These are phyloP conservation scores for Teleiodes luculella DNA, from an alignment of 2,888 invertebrate genomes.

Conservation along the genomic window DNA sequence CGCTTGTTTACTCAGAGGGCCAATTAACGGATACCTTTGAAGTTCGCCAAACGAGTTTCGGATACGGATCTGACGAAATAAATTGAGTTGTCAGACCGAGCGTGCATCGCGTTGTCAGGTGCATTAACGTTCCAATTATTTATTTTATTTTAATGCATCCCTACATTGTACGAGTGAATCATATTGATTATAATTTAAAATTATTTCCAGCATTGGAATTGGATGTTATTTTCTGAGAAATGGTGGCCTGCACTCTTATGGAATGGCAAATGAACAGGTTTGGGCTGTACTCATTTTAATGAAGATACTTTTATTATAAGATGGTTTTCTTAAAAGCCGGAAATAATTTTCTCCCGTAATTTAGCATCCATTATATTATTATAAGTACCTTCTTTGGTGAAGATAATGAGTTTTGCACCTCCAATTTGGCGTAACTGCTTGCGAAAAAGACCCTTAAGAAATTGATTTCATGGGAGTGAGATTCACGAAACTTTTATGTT, in stretches of 20 bases:
- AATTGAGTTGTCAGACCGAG: constrained; percentile 62
- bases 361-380: not conserved
- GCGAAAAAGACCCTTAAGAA: too few relatives aligned
- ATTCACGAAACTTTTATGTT: too few relatives aligned
- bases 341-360: constrained; percentile 2
- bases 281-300: constrained; percentile 9
- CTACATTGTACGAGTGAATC: constrained; percentile 14
- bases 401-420: not conserved
- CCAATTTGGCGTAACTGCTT: too few relatives aligned
- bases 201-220: constrained; percentile 7
- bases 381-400: not conserved
- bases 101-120: constrained; percentile 45
- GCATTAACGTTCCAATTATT: constrained; percentile 53
- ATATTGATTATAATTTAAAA: constrained; percentile 12
- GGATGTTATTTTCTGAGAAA: constrained; percentile 9
- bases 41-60: constrained; percentile 58
- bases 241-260: not conserved
- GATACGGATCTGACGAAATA: constrained; percentile 63
- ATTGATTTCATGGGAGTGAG: too few relatives aligned
- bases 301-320: constrained; percentile 4
- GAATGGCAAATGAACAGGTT: constrained; percentile 9
- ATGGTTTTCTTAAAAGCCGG: not conserved
- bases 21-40: constrained; percentile 71
- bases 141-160: constrained; percentile 40
- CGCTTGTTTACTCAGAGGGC: constrained; percentile 43